These are phyloP conservation scores for Petrolisthes cinctipes DNA, from an alignment of 2,888 invertebrate genomes.

Conservation along the genomic window DNA sequence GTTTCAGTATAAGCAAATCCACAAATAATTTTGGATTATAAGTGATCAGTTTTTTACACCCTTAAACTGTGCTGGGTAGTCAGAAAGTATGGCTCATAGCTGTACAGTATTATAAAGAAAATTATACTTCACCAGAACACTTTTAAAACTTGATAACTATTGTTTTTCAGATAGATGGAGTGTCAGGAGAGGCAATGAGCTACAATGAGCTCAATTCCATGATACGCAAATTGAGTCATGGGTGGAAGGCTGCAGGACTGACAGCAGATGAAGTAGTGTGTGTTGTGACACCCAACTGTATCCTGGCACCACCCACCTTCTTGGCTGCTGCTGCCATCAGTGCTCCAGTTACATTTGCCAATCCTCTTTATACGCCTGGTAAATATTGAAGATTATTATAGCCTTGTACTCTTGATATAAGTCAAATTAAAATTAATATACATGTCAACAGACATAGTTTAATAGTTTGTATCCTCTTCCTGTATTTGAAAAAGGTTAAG, in stretches of 20 bases:
- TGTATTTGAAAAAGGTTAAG: background rate
- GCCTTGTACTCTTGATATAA: background rate
- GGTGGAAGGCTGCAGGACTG: constrained; percentile 46
- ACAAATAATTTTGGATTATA: no score
- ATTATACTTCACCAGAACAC: no score
- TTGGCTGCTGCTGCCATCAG: constrained; percentile 37
- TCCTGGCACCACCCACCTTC: constrained; percentile 37
- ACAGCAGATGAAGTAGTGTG: constrained; percentile 45
- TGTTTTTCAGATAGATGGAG: constrained; percentile 42
- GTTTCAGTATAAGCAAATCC: no score
- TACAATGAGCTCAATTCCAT: constrained; percentile 30
- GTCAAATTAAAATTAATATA: background rate
- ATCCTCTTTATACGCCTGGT: constrained; percentile 55
- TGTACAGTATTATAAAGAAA: no score
- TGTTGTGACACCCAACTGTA: constrained; percentile 41
- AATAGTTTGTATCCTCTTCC: background rate
- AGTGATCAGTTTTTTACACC: no score
- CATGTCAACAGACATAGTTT: no score
- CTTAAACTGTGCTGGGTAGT: no score
- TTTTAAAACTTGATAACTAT: background rate
- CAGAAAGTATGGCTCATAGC: no score
- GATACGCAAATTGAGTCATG: constrained; percentile 36
- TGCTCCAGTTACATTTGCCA: constrained; percentile 46
- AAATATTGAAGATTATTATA: constrained; percentile 4
- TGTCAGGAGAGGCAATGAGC: constrained; percentile 41